phyloP scores from a whole-genome alignment of 2,888 invertebrate species.

The Drosophila anomalata region DNA sequence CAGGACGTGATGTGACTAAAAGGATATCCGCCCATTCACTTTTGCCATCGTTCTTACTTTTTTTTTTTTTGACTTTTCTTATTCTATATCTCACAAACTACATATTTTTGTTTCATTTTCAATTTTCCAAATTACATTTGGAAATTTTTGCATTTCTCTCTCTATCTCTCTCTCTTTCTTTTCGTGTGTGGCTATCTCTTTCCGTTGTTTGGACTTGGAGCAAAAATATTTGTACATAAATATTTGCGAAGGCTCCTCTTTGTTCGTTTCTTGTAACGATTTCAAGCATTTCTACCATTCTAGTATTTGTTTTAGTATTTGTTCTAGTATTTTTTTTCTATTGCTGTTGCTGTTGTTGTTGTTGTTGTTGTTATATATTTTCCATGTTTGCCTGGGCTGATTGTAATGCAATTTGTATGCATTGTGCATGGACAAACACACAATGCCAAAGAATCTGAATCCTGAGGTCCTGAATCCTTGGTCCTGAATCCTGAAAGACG shows the following conservation, averaged over 20 bases:
- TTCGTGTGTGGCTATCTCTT: conserved; percentile 1
- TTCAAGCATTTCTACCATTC: conserved; percentile 40
- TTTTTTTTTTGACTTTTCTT: not conserved
- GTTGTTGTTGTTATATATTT: conserved; percentile 52
- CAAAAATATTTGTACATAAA: conserved; percentile 58
- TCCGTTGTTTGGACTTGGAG: conserved; percentile 19
- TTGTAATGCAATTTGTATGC: conserved; percentile 80
- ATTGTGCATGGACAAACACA: conserved; percentile 73
- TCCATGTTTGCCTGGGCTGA: conserved; percentile 69
- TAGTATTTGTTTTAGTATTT: no score
- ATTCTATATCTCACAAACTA: not conserved
- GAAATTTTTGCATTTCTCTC: conserved; percentile 56
- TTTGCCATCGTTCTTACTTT: conserved; percentile 4
- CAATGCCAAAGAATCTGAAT: not conserved
- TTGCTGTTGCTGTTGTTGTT: no score
- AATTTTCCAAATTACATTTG: conserved; percentile 73
- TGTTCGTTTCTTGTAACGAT: conserved; percentile 49
- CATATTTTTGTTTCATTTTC: conserved; percentile 28
- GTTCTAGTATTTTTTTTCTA: no score
- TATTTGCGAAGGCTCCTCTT: conserved; percentile 55
- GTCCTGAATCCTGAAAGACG: conserved; percentile 29
- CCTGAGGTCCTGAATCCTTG: not conserved
- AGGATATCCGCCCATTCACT: conserved; percentile 17
- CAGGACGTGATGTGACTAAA: conserved; percentile 51
- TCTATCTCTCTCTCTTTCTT: conserved; percentile 13